Evolutionary conservation across 2,113 vertebrate species (phyloP), one percentile per base, ranked within the genome.

Genomic region (Daphoenositta chrysoptera): DNA sequence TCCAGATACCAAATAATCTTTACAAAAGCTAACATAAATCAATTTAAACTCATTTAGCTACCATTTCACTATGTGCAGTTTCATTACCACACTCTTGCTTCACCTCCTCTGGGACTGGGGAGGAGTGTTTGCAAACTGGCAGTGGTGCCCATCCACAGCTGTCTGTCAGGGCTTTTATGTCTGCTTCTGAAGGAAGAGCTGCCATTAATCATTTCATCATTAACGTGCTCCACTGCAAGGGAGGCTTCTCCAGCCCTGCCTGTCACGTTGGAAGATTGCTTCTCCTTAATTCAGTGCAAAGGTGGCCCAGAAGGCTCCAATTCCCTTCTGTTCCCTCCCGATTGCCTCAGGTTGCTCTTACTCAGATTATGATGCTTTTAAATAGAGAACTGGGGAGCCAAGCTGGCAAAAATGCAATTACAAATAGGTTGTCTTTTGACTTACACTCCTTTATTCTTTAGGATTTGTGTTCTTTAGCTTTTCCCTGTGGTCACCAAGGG

Each of bases 21-120:
- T 97, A 98, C 98, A 97, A 98, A 98, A 98, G 97, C 97, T 69
- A 97, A 87, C 97, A 97, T 98, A 98, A 98, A 98, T 98, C 97
- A 98, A 97, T 97, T 97, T 98, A 98, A 98, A 98, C 97, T 98
- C 98, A 97, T 98, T 98, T 98, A 97, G 98, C 96, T 97, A 95
- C 98, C 98, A 98, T 98, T 98, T 98, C 94, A 88, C 97, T 97
- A 81, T 79, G 96, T 94, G 96, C 96, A 95, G 96, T 98, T 98
- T 98, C 98, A 98, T 98, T 98, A 98, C 96, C 97, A 97, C 97
- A 97, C 97, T 98, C 97, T 97, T 95, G 89, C 97, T 97, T 96
- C 87, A 90, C 95, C 96, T 97, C 98, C 96, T 97, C 26, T 73
- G 97, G 97, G 96, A 97, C 64, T 30, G 8, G 53, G 96, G 96